Conservation (phyloP, 2,113 vertebrate species). For the Cyanoderma ruficeps region DNA sequence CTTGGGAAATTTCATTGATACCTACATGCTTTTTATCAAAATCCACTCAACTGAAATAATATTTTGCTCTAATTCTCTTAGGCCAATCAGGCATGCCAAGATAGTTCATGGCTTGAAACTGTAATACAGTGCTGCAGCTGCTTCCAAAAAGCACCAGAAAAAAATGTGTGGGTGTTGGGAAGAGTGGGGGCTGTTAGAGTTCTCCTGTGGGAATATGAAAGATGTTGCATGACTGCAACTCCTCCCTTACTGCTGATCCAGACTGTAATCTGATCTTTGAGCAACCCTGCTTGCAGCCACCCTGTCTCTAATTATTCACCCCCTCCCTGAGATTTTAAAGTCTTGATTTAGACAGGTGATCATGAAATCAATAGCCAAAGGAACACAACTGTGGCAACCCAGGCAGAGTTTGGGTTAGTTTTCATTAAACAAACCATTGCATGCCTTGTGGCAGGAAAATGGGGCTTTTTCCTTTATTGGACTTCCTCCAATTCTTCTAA, state of each 20-base stretch:
- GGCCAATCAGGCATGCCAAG: neutral
- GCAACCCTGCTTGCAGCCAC: neutral
- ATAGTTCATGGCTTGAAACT: neutral
- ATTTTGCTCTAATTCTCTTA: neutral
- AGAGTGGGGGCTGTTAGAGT: neutral
- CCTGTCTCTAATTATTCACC: neutral
- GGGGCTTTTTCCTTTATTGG: neutral
- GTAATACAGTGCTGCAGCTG: neutral
- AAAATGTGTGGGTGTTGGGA: neutral
- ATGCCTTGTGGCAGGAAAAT: neutral
- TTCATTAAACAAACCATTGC: neutral
- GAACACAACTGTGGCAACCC: neutral
- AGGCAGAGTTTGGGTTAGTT: neutral
- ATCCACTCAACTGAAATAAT: neutral
- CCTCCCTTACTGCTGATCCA: neutral
- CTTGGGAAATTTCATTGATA: conserved; percentile 11
- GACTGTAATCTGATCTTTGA: neutral
- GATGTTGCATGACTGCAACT: neutral
- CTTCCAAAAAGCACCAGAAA: neutral
- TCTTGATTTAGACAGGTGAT: neutral
- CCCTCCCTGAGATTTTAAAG: neutral
- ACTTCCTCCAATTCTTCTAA: neutral
- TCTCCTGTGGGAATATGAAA: neutral
- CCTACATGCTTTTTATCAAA: neutral
- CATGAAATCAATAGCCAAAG: neutral